Evolutionary conservation across 2,888 invertebrate species (phyloP), one percentile per base, ranked within the genome.

Genomic region (Drosophila yooni): DNA sequence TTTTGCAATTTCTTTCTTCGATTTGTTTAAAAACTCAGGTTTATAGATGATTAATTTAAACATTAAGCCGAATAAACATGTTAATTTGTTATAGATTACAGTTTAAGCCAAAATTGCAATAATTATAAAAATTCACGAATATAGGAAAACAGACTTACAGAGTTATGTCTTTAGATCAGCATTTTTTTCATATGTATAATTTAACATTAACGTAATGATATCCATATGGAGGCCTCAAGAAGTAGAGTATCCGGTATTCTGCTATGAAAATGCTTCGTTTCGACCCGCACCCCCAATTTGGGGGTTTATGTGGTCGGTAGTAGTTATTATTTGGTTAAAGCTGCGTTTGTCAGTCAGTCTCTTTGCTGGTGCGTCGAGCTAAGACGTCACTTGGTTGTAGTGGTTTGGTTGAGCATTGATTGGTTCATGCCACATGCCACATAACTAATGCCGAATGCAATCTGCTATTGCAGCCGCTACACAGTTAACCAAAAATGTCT

Each of bases 401-500:
- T 36, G 10, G 25, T 27, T 54, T 25, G 21, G 10, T 36, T 25
- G 18, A 10, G 15, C 11, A 33, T 53, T 21, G 52, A 13, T 53
- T 53, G 53, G 53, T n/a, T 31, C 13, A 33, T 52, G 18, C 21
- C 8, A 11, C 34, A 18, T 27, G 18, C 36, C 36, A 53, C 6
- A 25, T 18, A 27, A 38, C 27, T 56, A 82, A 74, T 40, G 65
- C 46, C 82, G 70, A 74, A 88, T 84, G 83, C 66, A 70, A 69
- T 33, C 89, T 89, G 75, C 90, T 89, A 87, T 46, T 46, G 21
- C 46, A 46, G 46, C 21, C 70, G 60, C 52, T 68, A 70, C 57
- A 57, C 57, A 60, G 46, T 65, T 71, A 70, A 73, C 76, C 70
- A 54, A 72, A 71, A 75, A 82, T 80, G 81, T 81, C 79, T 46